These are phyloP conservation scores for Henricia sp. DNA, from an alignment of 53 echinoderm and acorn worm species.

Conservation along the genomic window DNA sequence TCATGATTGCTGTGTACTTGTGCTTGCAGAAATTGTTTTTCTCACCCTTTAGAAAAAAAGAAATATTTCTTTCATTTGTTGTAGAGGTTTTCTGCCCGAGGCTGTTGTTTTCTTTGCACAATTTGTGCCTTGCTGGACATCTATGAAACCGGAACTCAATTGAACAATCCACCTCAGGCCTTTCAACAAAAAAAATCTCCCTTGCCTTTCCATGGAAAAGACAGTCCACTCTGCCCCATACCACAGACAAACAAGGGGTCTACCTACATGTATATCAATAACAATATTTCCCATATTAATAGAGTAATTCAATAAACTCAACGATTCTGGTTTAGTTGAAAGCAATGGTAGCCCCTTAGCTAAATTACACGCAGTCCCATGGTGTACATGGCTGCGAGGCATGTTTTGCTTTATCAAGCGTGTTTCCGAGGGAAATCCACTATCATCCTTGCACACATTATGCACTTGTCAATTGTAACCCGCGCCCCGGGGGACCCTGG, in stretches of 20 bases:
- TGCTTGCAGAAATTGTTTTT: too few relatives aligned
- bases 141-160: slow-evolving; percentile 22
- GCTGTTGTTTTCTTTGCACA: slow-evolving; percentile 12
- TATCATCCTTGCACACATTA: slow-evolving; percentile 8
- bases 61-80: slow-evolving; percentile 3
- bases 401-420: slow-evolving; percentile 39
- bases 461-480: too few relatives aligned
- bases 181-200: not conserved
- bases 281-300: slow-evolving; percentile 25
- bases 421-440: slow-evolving; percentile 31
- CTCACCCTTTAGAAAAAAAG: too few relatives aligned
- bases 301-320: slow-evolving; percentile 50
- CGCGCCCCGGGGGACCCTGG: too few relatives aligned
- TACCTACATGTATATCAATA: slow-evolving; percentile 55
- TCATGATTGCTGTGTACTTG: too few relatives aligned
- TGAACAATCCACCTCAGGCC: not conserved
- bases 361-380: slow-evolving; percentile 22
- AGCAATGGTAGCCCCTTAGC: slow-evolving; percentile 48
- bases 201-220: not conserved
- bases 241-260: not conserved
- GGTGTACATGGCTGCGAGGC: slow-evolving; percentile 26
- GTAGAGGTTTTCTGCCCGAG: not conserved
- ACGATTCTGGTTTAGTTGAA: slow-evolving; percentile 41
- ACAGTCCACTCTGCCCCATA: not conserved
- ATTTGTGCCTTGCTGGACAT: slow-evolving; percentile 19